phyloP scores from a whole-genome alignment of 2,797 vertebrate species.

The Alectoris magna region DNA sequence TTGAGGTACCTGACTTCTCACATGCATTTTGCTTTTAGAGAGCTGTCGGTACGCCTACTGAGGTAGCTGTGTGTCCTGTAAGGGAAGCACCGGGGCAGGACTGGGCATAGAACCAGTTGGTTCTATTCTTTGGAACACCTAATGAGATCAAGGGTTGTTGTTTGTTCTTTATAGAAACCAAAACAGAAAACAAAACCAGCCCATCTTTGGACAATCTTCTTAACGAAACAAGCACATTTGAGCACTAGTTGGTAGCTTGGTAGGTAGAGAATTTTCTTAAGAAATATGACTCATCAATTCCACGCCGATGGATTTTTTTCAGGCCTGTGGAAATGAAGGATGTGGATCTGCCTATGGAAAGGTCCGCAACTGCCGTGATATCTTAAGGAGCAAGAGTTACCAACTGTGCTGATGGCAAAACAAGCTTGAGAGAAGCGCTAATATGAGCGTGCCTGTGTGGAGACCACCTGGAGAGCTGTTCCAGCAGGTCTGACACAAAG shows the following conservation, averaged over 20 bases:
- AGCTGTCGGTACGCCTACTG: fast-evolving
- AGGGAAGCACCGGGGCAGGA: not conserved
- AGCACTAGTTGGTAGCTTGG: not conserved
- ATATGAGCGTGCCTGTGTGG: not conserved
- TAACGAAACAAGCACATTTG: not conserved
- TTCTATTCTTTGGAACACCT: not conserved
- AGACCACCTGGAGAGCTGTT: conserved; percentile 17
- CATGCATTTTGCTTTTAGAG: not conserved
- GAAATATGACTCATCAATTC: not conserved
- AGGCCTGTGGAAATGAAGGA: not conserved
- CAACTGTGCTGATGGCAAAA: conserved; percentile 2
- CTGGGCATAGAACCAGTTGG: not conserved
- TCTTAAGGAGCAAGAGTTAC: conserved; percentile 30
- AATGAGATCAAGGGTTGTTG: not conserved
- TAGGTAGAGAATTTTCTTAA: not conserved
- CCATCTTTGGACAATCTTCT: not conserved
- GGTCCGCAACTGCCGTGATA: not conserved
- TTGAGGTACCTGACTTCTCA: fast-evolving
- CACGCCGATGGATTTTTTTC: not conserved
- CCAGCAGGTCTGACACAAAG: conserved; percentile 16
- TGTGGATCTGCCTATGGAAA: conserved; percentile 9
- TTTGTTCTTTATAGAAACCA: not conserved
- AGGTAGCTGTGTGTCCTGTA: not conserved
- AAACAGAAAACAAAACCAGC: not conserved
- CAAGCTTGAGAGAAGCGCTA: conserved; percentile 5